A percentile compares a stretch with the other conserved stretches of the same genome.
Conservation (phyloP, 1,140 invertebrate genomes). For the Panagrolaimus sp. region DNA sequence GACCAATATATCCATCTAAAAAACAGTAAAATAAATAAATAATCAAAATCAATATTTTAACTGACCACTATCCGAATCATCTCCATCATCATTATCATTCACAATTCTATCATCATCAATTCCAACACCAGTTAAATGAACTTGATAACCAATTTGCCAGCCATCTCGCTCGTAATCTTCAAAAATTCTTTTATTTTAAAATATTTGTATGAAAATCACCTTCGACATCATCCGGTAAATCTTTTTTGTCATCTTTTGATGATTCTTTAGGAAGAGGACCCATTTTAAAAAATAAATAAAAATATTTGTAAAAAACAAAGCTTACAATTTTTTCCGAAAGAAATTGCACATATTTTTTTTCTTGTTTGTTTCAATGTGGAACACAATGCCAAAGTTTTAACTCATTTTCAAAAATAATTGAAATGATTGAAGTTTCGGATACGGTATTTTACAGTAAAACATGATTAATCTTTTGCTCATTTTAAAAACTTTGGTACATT, state of each 20-base stretch:
- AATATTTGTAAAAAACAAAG: no score
- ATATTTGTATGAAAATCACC: not conserved
- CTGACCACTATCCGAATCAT: not conserved
- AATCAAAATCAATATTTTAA: not conserved
- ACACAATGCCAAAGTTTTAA: no score
- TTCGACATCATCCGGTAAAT: not conserved
- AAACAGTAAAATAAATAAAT: not conserved
- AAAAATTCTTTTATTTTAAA: not conserved
- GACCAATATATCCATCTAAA: slow-evolving; percentile 8
- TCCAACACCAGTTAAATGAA: not conserved
- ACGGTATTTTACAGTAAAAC: no score
- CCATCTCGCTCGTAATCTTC: slow-evolving; percentile 9
- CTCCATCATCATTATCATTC: not conserved
- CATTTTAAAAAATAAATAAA: not conserved
- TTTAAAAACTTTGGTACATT: no score
- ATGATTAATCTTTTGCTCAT: no score
- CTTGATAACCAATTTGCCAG: slow-evolving; percentile 1
- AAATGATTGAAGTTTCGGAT: no score
- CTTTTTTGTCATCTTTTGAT: not conserved
- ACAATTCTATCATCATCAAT: not conserved
- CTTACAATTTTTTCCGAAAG: no score
- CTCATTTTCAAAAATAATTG: no score
- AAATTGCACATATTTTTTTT: no score
- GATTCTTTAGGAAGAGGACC: slow-evolving; percentile 7
- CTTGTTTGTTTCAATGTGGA: no score